Evolutionary conservation across 2,888 invertebrate species (phyloP).

Genomic region (Cephus pygmeus): DNA sequence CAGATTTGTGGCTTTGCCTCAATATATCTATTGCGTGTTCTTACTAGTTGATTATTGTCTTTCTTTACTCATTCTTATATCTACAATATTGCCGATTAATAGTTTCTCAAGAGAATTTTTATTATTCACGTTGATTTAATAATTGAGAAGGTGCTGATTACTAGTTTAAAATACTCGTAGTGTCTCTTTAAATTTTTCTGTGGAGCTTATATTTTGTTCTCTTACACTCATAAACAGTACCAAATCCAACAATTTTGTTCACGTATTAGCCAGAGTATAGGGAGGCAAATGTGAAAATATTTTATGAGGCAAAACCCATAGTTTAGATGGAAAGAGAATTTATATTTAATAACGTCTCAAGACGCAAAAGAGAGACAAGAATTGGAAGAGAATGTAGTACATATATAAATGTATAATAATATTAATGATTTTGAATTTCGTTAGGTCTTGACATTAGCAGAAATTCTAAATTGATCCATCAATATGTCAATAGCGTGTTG

Average conservation of each 20-base stretch:
- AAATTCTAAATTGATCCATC: conserved; percentile 29
- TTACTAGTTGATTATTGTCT: not conserved
- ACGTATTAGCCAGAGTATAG: not conserved
- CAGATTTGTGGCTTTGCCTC: conserved; percentile 48
- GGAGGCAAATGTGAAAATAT: conserved; percentile 5
- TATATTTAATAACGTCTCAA: conserved; percentile 29
- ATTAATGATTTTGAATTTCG: conserved; percentile 8
- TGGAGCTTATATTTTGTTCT: not conserved
- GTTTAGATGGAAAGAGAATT: conserved; percentile 12
- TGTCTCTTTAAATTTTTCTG: not conserved
- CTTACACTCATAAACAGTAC: not conserved
- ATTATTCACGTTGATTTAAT: not conserved
- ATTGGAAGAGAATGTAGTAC: conserved; percentile 14
- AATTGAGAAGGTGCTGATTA: not conserved
- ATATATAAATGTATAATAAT: conserved; percentile 12
- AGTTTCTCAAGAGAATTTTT: not conserved
- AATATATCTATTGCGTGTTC: conserved; percentile 11
- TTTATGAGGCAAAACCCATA: conserved; percentile 21
- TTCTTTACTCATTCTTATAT: not conserved
- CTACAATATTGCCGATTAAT: not conserved
- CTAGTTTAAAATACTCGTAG: not conserved
- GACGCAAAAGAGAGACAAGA: conserved; percentile 4
- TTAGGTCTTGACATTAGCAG: conserved; percentile 23
- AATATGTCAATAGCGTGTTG: conserved; percentile 36
- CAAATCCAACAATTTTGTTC: not conserved